These are phyloP conservation scores for Caranx ignobilis DNA, from an alignment of 2,113 vertebrate species.

Conservation along the genomic window DNA sequence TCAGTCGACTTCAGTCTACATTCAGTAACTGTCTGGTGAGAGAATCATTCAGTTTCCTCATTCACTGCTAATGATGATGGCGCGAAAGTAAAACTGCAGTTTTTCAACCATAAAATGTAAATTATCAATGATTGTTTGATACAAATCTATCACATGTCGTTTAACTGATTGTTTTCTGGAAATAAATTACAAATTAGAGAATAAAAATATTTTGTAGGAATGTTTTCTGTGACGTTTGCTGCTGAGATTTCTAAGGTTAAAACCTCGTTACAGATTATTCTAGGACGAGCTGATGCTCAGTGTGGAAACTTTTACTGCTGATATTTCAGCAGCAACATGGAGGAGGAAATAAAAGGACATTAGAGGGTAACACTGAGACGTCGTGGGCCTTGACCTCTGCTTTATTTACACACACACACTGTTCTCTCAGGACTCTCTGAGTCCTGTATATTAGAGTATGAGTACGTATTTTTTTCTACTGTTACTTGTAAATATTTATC, in stretches of 20 bases:
- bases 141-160: background rate
- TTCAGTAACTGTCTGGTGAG: slow-evolving; percentile 13
- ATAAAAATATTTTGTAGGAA: background rate
- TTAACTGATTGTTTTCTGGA: background rate
- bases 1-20: slow-evolving; percentile 4
- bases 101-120: background rate
- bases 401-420: no score
- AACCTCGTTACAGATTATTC: background rate
- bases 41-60: background rate
- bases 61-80: background rate
- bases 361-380: background rate
- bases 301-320: background rate
- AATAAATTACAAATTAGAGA: slow-evolving; percentile 25
- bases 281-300: background rate
- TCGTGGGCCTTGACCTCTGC: no score
- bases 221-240: no score
- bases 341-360: background rate
- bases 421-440: no score
- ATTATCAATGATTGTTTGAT: background rate
- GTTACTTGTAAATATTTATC: no score
- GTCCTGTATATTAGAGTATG: no score
- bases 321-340: background rate
- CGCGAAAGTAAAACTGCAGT: background rate
- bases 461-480: no score
- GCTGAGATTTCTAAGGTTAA: background rate